These are phyloP conservation scores for Miniopterus natalensis DNA, from an alignment of 2,113 vertebrate species.

Conservation along the genomic window DNA sequence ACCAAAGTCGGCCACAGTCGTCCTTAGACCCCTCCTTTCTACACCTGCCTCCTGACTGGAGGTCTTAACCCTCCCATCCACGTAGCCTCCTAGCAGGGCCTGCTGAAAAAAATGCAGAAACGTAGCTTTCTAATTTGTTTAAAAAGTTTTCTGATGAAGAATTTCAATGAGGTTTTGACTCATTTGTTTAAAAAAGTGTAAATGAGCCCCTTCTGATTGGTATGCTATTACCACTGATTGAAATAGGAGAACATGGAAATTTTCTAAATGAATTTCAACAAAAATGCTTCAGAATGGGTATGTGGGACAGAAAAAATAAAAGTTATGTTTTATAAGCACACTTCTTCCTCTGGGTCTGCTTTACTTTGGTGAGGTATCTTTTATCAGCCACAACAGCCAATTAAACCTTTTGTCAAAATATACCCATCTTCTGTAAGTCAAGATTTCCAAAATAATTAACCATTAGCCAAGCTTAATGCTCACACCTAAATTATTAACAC, in stretches of 20 bases:
- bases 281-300: slow-evolving; percentile 53
- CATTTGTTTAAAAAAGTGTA: not conserved
- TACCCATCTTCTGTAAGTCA: not conserved
- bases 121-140: slow-evolving; percentile 4
- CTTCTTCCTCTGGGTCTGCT: slow-evolving; percentile 32
- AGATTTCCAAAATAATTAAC: slow-evolving; percentile 8
- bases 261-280: slow-evolving; percentile 49
- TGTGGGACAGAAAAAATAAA: not conserved
- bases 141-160: slow-evolving; percentile 31
- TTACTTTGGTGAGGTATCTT: slow-evolving; percentile 27
- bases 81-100: not conserved
- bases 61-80: not conserved
- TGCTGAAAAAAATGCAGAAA: slow-evolving; percentile 11
- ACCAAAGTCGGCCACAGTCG: not conserved
- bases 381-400: not conserved
- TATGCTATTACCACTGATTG: slow-evolving; percentile 29
- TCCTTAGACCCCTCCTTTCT: not conserved
- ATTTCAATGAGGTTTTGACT: slow-evolving; percentile 36
- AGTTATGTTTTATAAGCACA: slow-evolving; percentile 26
- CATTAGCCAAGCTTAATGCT: not conserved
- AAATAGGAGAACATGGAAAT: slow-evolving; percentile 61
- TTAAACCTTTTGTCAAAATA: not conserved
- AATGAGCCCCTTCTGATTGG: slow-evolving; percentile 47
- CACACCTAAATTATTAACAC: not conserved
- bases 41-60: not conserved